Evolutionary conservation across 2,797 vertebrate species (phyloP), one percentile per base, ranked within the genome.

Genomic region (Poecilia wingei): DNA sequence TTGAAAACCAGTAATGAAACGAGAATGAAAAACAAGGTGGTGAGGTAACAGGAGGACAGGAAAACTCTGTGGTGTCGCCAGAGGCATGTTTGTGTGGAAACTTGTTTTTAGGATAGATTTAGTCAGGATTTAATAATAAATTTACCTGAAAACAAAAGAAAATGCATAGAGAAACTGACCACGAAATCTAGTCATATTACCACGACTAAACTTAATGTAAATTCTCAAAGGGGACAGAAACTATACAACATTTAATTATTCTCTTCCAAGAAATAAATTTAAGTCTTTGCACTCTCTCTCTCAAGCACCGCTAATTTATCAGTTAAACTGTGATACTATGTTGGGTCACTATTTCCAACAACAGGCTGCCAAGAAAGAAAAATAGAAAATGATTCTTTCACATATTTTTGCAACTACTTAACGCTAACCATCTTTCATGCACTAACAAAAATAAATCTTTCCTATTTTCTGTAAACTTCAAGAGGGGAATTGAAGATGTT

Each of bases 391-490:
- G 3, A 41, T 70, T 57, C 20, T 78, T 83, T 12, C 46, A n/a
- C 45, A 43, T 33, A 78, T 66, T 49, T 81, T 74, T 51, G 22
- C 31, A 64, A 59, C 36, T 73, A 33, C 25, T 28, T 25, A 46
- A n/a, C 69, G 46, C 79, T 79, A 66, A 80, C 45, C 86, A 81
- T 61, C 72, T 86, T 88, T 86, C 72, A 78, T 79, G 57, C 64
- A 82, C 77, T 74, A 14, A 76, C 47, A 80, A 84, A 90, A 92
- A 78, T 64, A 88, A 88, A 88, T 85, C 53, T 85, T 83, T 85
- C 64, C 75, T 45, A 72, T 81, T 90, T 92, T 84, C 84, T 86
- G 64, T 80, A 79, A 86, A 91, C 89, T 93, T 93, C 88, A 93
- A 93, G 87, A 86, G 80, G 82, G 73, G 71, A 84, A 74, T 76